phyloP scores from a whole-genome alignment of 30 jellyfish, hydroid and myxozoan species.

The Mastigias papua region DNA sequence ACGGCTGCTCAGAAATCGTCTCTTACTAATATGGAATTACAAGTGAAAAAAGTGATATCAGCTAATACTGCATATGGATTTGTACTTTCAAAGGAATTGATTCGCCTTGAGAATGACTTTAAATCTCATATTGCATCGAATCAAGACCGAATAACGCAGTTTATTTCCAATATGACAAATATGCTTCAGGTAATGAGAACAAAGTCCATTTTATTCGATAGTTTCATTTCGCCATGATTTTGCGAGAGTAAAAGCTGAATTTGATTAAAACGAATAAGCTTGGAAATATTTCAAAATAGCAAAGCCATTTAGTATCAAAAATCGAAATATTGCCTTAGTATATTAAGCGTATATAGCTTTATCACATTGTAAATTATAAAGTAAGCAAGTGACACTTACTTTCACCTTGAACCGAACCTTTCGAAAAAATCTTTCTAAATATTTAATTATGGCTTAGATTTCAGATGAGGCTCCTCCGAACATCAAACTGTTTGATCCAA shows the following conservation, averaged over 20 bases:
- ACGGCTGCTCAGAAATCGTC: slow-evolving; percentile 18
- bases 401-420: too few species aligned
- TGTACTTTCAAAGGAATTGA: slow-evolving; percentile 45
- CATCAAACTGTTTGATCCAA: slow-evolving; percentile 49
- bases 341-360: too few species aligned
- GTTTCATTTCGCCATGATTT: too few species aligned
- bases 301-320: too few species aligned
- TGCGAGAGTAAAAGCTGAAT: too few species aligned
- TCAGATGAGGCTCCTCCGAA: slow-evolving; percentile 44
- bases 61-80: slow-evolving; percentile 49
- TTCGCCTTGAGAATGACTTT: slow-evolving; percentile 44
- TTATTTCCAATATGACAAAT: slow-evolving; percentile 46
- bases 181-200: slow-evolving; percentile 32
- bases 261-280: too few species aligned
- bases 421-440: too few species aligned
- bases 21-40: background rate
- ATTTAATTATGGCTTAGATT: slow-evolving; percentile 6
- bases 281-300: too few species aligned
- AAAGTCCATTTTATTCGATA: too few species aligned
- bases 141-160: slow-evolving; percentile 24
- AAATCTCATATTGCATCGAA: slow-evolving; percentile 36
- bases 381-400: too few species aligned
- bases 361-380: too few species aligned
- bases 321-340: too few species aligned
- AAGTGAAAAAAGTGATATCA: slow-evolving; percentile 34